Conservation (phyloP, 2,113 vertebrate genomes). For the Theristicus caerulescens region DNA sequence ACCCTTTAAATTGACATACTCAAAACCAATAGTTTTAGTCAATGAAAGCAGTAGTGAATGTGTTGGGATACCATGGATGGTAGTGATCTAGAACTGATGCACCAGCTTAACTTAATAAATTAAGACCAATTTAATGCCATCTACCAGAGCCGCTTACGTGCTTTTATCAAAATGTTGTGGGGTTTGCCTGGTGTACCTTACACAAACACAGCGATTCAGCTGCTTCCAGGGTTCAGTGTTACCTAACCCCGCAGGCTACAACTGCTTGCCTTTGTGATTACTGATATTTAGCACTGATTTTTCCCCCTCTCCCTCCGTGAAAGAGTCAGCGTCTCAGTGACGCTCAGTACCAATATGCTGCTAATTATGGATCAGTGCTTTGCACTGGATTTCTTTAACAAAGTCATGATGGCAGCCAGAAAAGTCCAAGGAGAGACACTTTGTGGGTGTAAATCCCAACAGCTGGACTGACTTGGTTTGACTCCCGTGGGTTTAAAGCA, state of each 20-base stretch:
- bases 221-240: neutral
- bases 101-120: neutral
- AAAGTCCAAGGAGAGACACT: neutral
- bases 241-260: neutral
- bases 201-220: accelerated
- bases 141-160: neutral
- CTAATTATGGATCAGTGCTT: neutral
- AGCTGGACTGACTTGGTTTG: neutral
- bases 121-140: neutral
- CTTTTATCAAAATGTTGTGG: neutral
- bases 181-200: neutral
- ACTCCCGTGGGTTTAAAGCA: slow-evolving; percentile 9
- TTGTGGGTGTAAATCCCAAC: neutral
- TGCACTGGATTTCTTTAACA: neutral
- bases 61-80: neutral
- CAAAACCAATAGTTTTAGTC: neutral
- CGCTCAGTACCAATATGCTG: neutral
- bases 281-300: neutral
- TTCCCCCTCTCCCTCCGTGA: neutral
- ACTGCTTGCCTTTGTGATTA: neutral
- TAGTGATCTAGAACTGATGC: neutral
- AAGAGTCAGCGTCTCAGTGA: neutral
- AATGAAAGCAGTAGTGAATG: neutral
- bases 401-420: neutral
- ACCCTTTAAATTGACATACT: neutral